Conservation (phyloP, 2,888 invertebrate genomes). For the Crocallis elinguaria region DNA sequence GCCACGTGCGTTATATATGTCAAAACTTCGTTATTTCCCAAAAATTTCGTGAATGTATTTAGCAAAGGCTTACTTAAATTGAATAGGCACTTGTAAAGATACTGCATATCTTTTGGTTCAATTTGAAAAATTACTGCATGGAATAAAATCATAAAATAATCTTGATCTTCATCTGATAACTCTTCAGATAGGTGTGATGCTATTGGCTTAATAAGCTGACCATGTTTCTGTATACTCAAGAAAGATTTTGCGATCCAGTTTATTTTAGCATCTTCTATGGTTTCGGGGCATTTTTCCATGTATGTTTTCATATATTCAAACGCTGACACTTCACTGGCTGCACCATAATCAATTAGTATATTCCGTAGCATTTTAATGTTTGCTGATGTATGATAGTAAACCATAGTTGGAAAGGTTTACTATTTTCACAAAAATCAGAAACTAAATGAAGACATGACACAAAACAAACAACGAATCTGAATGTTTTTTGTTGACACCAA, state of each 20-base stretch:
- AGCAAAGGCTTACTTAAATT: conserved; percentile 71
- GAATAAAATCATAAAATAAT: conserved; percentile 67
- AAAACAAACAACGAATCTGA: conserved; percentile 40
- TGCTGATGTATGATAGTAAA: conserved; percentile 71
- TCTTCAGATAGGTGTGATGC: conserved; percentile 56
- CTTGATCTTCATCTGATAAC: conserved; percentile 61
- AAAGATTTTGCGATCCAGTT: conserved; percentile 73
- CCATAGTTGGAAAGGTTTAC: conserved; percentile 59
- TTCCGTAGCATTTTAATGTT: conserved; percentile 71
- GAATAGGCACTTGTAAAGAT: conserved; percentile 72
- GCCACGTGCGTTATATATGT: conserved; percentile 74
- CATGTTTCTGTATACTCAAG: conserved; percentile 66
- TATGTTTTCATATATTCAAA: conserved; percentile 72
- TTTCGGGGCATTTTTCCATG: conserved; percentile 68
- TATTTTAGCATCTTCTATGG: conserved; percentile 62
- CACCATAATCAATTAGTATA: conserved; percentile 62
- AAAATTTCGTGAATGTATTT: conserved; percentile 65
- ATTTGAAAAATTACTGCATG: conserved; percentile 66
- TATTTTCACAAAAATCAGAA: conserved; percentile 43
- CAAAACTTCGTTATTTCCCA: conserved; percentile 74
- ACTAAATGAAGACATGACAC: conserved; percentile 54
- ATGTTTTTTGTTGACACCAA: background rate
- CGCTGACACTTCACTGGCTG: conserved; percentile 57
- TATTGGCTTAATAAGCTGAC: conserved; percentile 58
- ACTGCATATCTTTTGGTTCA: conserved; percentile 56